Base-by-base conservation (phyloP, 2,888 invertebrate genomes). In the Leptopterna dolabrata region DNA sequence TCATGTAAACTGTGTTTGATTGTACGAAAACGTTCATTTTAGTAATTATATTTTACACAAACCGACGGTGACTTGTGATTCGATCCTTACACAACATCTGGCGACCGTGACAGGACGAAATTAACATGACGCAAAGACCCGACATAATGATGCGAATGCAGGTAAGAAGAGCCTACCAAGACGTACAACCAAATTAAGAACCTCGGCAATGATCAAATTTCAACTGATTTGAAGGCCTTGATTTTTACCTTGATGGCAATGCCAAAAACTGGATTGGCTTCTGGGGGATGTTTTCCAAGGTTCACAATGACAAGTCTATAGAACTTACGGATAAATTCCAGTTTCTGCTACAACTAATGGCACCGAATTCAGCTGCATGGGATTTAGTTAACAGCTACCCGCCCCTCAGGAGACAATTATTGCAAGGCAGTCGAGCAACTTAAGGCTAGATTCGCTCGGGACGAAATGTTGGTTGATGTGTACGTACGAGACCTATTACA, bases 391-490 rank as follows among this genome's bases (percentile, higher is more conserved):
- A n/a, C 13, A 70, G 70, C 19, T 70, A 16, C 70, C 70, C 70
- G 13, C 70, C 70, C n/a, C 2, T 19, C 70, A 3, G 70, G 19
- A 29, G 29, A 70, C 2, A 70, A 70, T 29, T 70, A 70, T 47
- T 1, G 13, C 13, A 47, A 47, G n/a, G 47, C 47, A 47, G 13
- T 47, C 13, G 47, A 87, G 0, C 89, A 88, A 14, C 85, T 89
- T 19, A 89, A 89, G 73, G 87, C 24, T 24, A 82, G 90, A 47
- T 90, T 89, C 71, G 90, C 89, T 1, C 83, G 88, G 13, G 89
- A 91, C 4, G 89, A 90, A 16, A 41, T 91, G 2, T 76, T 90
- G 16, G 89, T 90, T 19, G 89, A 91, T 83, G 89, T 90, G 70
- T 90, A 91, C 76, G 89, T 90, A 1, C 85, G 91, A 29, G 36